Evolutionary conservation across 1,140 invertebrate species (phyloP).

Genomic region (Nebria ingens): DNA sequence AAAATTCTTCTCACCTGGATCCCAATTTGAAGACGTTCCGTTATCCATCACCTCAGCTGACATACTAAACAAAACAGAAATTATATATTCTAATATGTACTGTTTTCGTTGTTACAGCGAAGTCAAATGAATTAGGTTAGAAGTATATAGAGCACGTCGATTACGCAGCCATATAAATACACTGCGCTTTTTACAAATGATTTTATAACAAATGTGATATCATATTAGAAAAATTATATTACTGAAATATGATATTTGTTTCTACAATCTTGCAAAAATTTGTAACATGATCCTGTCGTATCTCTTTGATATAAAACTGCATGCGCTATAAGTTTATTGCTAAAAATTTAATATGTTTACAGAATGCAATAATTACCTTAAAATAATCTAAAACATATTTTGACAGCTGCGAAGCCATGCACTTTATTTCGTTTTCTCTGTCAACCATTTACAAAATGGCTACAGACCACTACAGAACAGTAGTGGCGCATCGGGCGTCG

Average conservation of each 20-base stretch:
- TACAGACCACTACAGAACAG: no score
- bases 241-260: neutral
- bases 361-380: slow-evolving; percentile 6
- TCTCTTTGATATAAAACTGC: neutral
- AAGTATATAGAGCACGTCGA: no score
- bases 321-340: no score
- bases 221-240: no score
- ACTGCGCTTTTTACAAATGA: no score
- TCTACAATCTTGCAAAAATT: neutral
- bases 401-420: neutral
- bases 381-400: neutral
- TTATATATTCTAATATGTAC: no score
- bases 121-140: no score
- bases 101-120: no score
- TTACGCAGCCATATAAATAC: no score
- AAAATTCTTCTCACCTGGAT: slow-evolving; percentile 30
- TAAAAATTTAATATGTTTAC: no score
- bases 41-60: slow-evolving; percentile 32
- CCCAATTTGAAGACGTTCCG: slow-evolving; percentile 31
- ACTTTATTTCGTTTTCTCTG: neutral
- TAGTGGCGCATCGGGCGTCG: no score
- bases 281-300: neutral
- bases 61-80: slow-evolving; percentile 28
- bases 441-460: slow-evolving; percentile 2
- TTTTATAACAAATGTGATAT: no score